phyloP scores from a whole-genome alignment of 2,797 vertebrate species.

The Syngnathus acus region DNA sequence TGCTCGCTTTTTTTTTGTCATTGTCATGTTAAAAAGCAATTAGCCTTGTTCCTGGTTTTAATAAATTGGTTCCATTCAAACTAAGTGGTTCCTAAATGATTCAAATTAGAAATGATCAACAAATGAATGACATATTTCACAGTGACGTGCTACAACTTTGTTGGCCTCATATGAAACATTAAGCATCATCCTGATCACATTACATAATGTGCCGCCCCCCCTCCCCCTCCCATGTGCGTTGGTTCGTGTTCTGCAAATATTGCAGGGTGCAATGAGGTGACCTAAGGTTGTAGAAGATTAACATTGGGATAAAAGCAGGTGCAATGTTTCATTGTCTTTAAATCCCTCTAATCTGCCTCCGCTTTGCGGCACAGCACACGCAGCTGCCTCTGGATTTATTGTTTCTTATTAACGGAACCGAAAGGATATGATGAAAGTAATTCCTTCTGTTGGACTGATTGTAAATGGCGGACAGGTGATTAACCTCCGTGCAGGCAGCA shows the following conservation, averaged over 20 bases:
- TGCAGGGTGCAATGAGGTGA: constrained; percentile 36
- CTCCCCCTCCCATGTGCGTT: neutral
- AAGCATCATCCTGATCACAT: neutral
- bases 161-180: neutral
- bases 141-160: neutral
- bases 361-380: constrained; percentile 32
- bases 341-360: constrained; percentile 60
- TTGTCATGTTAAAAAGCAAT: neutral
- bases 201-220: constrained; percentile 3
- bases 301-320: constrained; percentile 53
- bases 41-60: neutral
- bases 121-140: neutral
- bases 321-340: constrained; percentile 54
- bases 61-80: neutral
- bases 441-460: constrained; percentile 26
- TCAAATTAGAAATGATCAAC: neutral
- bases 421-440: constrained; percentile 40
- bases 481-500: constrained; percentile 19
- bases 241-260: constrained; percentile 21
- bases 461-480: constrained; percentile 32
- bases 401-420: constrained; percentile 47
- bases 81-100: neutral
- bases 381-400: constrained; percentile 49
- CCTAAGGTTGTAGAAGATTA: constrained; percentile 63
- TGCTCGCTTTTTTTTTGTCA: neutral